These are phyloP conservation scores for Autographa gamma DNA, from an alignment of 2,888 invertebrate species.

Conservation along the genomic window DNA sequence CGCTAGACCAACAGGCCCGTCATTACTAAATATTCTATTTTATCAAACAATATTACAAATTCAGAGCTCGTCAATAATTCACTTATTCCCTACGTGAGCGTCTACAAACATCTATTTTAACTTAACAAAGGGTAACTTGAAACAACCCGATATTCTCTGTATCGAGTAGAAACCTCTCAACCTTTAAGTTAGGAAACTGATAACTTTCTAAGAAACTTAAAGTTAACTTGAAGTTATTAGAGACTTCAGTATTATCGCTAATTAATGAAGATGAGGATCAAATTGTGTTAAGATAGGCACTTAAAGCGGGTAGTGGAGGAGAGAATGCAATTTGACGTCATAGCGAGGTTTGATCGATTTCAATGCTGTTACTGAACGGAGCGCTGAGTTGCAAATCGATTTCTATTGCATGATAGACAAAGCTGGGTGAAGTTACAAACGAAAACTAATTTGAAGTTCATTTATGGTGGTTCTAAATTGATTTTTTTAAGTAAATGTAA, in stretches of 20 bases:
- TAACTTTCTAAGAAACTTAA: conserved; percentile 24
- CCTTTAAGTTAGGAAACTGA: conserved; percentile 24
- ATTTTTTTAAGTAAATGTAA: too few relatives aligned
- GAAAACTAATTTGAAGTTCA: too few relatives aligned
- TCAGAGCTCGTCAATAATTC: not conserved
- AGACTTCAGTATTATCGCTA: conserved; percentile 11
- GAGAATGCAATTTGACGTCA: not conserved
- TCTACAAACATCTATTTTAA: conserved; percentile 8
- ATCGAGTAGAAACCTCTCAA: conserved; percentile 20
- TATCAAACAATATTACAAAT: not conserved
- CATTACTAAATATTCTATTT: too few relatives aligned
- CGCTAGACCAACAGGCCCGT: too few relatives aligned
- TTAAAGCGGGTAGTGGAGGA: not conserved
- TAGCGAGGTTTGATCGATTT: not conserved
- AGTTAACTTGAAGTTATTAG: conserved; percentile 12
- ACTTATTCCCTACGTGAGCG: not conserved
- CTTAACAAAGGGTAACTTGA: conserved; percentile 11
- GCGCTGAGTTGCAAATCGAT: too few relatives aligned
- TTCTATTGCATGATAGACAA: too few relatives aligned
- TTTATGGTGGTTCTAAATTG: too few relatives aligned
- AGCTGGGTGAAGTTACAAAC: too few relatives aligned
- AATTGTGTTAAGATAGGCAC: not conserved
- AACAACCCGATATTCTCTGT: conserved; percentile 16
- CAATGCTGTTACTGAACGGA: not conserved
- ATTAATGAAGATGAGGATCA: conserved; percentile 18